Percentiles rank a stretch among this genome's conserved stretches.
Evolutionary conservation across 2,888 invertebrate species (phyloP).

Genomic region (Drosophila conformis): DNA sequence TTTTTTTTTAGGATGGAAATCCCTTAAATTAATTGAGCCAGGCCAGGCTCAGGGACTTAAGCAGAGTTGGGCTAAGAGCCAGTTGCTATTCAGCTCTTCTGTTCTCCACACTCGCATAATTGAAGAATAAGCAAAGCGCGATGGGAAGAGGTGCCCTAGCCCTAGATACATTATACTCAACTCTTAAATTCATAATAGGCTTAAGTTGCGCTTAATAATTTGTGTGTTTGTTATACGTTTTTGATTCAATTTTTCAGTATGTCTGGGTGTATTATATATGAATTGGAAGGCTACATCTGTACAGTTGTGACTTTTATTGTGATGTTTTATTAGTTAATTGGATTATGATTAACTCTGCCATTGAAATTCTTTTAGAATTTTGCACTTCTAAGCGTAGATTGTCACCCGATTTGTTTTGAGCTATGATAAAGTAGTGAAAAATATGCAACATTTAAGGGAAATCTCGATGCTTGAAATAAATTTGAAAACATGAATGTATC

Average conservation of each 20-base stretch:
- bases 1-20: slow-evolving; percentile 45
- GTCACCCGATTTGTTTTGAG: too few species aligned
- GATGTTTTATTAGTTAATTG: too few species aligned
- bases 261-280: too few species aligned
- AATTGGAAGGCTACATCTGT: background rate
- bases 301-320: background rate
- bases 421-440: background rate
- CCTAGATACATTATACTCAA: background rate
- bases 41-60: slow-evolving; percentile 13
- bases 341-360: background rate
- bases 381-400: too few species aligned
- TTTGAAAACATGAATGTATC: background rate
- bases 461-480: background rate
- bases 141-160: background rate
- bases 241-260: too few species aligned
- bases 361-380: background rate
- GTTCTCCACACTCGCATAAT: background rate
- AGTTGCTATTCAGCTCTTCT: slow-evolving; percentile 18
- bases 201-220: background rate
- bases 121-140: background rate
- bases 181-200: too few species aligned
- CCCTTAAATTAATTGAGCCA: slow-evolving; percentile 76
- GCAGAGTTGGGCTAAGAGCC: slow-evolving; percentile 18
- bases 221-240: too few species aligned
- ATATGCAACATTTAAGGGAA: background rate